These are phyloP conservation scores for Ophion obscuratus DNA, from an alignment of 2,888 invertebrate species.

Conservation along the genomic window DNA sequence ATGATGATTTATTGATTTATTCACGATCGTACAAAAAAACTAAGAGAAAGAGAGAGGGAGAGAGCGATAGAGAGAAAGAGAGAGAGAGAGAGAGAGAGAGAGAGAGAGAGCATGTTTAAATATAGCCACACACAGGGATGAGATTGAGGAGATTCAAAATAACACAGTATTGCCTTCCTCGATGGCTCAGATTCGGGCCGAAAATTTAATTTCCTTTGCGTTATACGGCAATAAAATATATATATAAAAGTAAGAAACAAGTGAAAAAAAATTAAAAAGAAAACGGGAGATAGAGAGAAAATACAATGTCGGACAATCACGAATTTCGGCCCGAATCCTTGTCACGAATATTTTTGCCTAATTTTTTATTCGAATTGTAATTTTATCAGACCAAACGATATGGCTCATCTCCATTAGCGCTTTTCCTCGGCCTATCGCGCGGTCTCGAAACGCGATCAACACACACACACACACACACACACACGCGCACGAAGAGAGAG, in stretches of 20 bases:
- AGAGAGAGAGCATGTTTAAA: not conserved
- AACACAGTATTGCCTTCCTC: slow-evolving; percentile 83
- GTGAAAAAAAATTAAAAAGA: slow-evolving; percentile 29
- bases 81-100: not conserved
- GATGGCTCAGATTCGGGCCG: slow-evolving; percentile 75
- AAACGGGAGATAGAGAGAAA: not conserved
- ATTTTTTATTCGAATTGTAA: slow-evolving; percentile 59
- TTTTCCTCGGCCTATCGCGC: slow-evolving; percentile 46
- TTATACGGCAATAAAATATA: slow-evolving; percentile 81
- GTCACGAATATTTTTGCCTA: slow-evolving; percentile 70
- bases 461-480: slow-evolving; percentile 15
- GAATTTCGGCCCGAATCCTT: slow-evolving; percentile 73
- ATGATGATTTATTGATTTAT: slow-evolving; percentile 10
- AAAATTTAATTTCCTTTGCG: slow-evolving; percentile 75
- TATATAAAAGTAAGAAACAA: slow-evolving; percentile 5
- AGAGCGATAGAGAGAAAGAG: no score
- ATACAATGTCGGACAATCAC: slow-evolving; percentile 72
- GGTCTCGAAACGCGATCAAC: slow-evolving; percentile 25
- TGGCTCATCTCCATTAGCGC: slow-evolving; percentile 40
- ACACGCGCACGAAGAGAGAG: not conserved
- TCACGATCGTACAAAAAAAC: not conserved
- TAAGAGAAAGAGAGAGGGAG: not conserved
- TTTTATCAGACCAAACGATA: slow-evolving; percentile 33
- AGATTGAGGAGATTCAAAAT: slow-evolving; percentile 63
- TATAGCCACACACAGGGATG: slow-evolving; percentile 9